Evolutionary conservation across 2,888 invertebrate genomes (phyloP), one percentile per base, ranked within the genome.

Genomic region (Ceratothoa steindachneri): DNA sequence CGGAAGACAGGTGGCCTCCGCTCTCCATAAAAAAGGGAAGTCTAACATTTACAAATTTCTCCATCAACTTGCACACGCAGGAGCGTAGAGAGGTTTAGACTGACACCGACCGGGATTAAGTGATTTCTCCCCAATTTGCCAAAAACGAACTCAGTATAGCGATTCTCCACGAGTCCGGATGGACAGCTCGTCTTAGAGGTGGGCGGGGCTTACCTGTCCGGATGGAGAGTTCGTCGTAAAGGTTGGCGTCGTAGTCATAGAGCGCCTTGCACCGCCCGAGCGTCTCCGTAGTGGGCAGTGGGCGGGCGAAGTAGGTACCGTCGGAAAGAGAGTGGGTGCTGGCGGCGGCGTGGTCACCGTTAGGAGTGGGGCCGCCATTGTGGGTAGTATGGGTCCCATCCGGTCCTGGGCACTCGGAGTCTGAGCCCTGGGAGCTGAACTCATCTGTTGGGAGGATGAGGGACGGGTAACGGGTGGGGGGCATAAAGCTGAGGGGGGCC

Each of bases 191-290:
- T n/a, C n/a, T n/a, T n/a, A n/a, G n/a, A n/a, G n/a, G n/a, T n/a
- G n/a, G n/a, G n/a, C n/a, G n/a, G n/a, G n/a, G 80, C 82, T 80
- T 84, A 89, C 90, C 92, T 84, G 89, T 89, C 81, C 87, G 86
- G 78, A 92, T 85, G 73, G 89, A 90, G 60, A 96, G 88, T 84
- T 96, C 95, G 85, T 95, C 95, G 82, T 91, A 90, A 75, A 94
- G 87, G 82, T 92, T 91, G 68, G 95, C 93, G 81, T 91, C 89
- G 84, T 95, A 96, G 68, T 91, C 90, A 85, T 95, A 96, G 28
- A 95, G 86, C 1, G 93, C 96, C 81, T 90, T 89, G 84, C 95
- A 95, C 83, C 89, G 89, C 12, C 91, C 90, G 52, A 92, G 87
- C 7, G 86, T 85, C 0, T 87, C 86, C 31, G 15, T 55, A 22